Conservation (phyloP, 37 sponge, comb jelly and placozoan genomes). For the Diacarnus erythraeanus region DNA sequence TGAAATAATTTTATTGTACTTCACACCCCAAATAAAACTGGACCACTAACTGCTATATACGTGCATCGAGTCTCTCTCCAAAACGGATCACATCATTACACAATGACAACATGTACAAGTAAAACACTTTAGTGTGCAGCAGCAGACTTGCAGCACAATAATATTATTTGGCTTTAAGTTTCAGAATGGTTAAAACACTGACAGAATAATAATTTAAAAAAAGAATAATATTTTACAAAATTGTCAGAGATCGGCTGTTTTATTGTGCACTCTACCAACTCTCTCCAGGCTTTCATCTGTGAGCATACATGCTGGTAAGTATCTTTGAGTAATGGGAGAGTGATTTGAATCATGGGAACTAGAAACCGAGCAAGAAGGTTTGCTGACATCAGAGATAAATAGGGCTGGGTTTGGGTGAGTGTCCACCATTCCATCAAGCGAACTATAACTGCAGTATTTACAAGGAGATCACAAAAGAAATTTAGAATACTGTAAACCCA, state of each 20-base stretch:
- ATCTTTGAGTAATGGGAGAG: conserved; percentile 2
- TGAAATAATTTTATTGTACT: too few species aligned
- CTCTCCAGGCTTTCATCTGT: conserved; percentile 75
- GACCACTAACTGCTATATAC: too few species aligned
- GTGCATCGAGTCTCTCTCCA: too few species aligned
- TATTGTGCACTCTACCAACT: conserved; percentile 90
- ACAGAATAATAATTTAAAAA: neutral
- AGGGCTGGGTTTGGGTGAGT: conserved; percentile 86
- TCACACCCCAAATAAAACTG: too few species aligned
- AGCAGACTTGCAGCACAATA: too few species aligned
- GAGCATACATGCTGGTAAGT: conserved; percentile 86
- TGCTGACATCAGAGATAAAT: neutral
- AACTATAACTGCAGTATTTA: conserved; percentile 91
- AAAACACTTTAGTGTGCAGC: too few species aligned
- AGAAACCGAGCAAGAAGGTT: neutral
- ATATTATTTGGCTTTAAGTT: too few species aligned
- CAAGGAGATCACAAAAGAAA: neutral
- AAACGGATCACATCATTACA: too few species aligned
- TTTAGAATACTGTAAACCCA: too few species aligned
- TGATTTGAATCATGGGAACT: neutral
- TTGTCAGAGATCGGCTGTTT: neutral
- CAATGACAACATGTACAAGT: too few species aligned
- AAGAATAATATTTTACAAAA: neutral
- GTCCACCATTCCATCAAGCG: conserved; percentile 74
- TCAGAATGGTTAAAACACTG: too few species aligned